Conservation (phyloP, 2,888 invertebrate species). For the Amphipoea oculea region DNA sequence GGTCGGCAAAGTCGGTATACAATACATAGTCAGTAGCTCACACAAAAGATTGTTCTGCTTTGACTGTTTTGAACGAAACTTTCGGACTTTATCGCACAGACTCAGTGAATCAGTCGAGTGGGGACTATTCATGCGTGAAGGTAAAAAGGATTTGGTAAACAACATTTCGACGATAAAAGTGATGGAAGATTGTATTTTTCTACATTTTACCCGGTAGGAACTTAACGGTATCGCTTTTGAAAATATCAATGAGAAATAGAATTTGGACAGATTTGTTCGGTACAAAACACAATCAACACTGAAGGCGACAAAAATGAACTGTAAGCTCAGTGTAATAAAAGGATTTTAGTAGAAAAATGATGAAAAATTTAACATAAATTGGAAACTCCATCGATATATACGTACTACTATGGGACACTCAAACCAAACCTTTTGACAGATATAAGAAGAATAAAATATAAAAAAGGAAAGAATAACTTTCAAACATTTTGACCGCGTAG, state of each 20-base stretch:
- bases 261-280: not conserved
- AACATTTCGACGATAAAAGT: slow-evolving; percentile 72
- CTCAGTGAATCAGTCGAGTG: slow-evolving; percentile 75
- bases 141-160: slow-evolving; percentile 77
- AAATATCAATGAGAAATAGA: slow-evolving; percentile 1
- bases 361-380: too few species aligned
- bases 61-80: slow-evolving; percentile 73
- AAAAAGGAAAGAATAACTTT: too few species aligned
- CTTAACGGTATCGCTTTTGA: slow-evolving; percentile 26
- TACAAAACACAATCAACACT: too few species aligned
- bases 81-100: slow-evolving; percentile 73
- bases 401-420: too few species aligned
- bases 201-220: slow-evolving; percentile 44
- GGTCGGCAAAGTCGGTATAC: slow-evolving; percentile 11
- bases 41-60: slow-evolving; percentile 72
- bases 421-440: too few species aligned
- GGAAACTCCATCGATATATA: too few species aligned
- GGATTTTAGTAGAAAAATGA: too few species aligned
- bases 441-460: too few species aligned
- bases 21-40: slow-evolving; percentile 43
- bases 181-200: slow-evolving; percentile 62
- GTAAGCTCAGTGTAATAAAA: too few species aligned
- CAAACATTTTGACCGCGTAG: too few species aligned
- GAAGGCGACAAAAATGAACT: too few species aligned
- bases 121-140: slow-evolving; percentile 73